Evolutionary conservation across 2,888 invertebrate genomes (phyloP), one percentile per base, ranked within the genome.

Genomic region (Galeopsomyia nigrocyanea): DNA sequence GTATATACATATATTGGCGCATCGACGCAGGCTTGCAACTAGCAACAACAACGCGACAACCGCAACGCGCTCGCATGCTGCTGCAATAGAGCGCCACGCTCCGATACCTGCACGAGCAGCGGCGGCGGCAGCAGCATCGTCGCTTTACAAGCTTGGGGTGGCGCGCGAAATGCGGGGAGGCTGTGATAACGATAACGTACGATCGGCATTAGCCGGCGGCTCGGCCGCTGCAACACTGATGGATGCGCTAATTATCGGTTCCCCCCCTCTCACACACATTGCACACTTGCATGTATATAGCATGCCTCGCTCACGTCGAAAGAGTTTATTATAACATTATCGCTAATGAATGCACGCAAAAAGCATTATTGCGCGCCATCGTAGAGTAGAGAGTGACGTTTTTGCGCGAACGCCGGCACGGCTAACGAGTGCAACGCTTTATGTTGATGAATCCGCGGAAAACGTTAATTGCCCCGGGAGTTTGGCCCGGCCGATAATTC

Each of bases 111-210:
- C 73, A 50, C 49, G 14, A 50, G 16, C n/a, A 26, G 26, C 26
- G 5, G 26, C 26, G 5, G 26, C 5, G 5, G 26, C 26, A 56
- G 55, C 31, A 39, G 58, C 49, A 46, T 10, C 46, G 46, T 19
- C 68, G 71, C 63, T 47, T 21, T 66, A 60, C n/a, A 75, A 21
- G 19, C 19, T 21, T 19, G 55, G 3, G 55, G 1, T 13, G 16
- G 51, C 26, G 16, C 81, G 81, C 82, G 83, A 85, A 85, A 86
- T 83, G 83, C n/a, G n/a, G 86, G 83, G 84, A 84, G 82, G 81
- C 80, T 79, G 83, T 85, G 86, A 86, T 86, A 86, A 86, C 86
- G 86, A 86, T 86, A 86, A 86, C 86, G 85, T 86, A 86, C 86
- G 86, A 86, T 86, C 86, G 85, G 86, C 85, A 86, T 86, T 86